These are phyloP conservation scores for Ceratina japonica DNA, from an alignment of 1,140 invertebrate species.

Conservation along the genomic window DNA sequence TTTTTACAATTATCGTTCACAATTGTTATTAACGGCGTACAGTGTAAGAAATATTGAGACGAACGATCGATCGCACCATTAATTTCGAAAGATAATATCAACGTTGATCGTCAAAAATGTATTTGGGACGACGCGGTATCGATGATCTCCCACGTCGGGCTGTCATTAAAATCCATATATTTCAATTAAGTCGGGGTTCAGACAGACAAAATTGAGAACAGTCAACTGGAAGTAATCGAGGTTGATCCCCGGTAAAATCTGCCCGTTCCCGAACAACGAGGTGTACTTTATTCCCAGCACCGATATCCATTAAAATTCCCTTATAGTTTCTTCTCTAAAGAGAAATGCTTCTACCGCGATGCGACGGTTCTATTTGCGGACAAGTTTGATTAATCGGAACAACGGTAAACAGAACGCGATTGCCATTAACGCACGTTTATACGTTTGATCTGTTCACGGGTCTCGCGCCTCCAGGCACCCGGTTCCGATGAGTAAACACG, in stretches of 20 bases:
- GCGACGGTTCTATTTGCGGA: conserved; percentile 33
- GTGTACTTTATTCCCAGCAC: neutral
- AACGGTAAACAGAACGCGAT: conserved; percentile 54
- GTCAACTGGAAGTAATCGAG: neutral
- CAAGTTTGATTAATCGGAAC: conserved; percentile 52
- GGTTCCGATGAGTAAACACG: conserved; percentile 45
- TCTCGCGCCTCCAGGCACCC: conserved; percentile 32
- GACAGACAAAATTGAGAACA: neutral
- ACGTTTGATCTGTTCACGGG: conserved; percentile 53
- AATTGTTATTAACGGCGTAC: too few species aligned
- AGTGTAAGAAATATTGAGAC: too few species aligned
- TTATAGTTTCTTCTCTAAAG: conserved; percentile 1
- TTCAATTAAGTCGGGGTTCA: neutral
- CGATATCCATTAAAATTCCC: neutral
- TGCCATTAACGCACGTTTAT: conserved; percentile 53
- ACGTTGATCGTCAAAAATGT: too few species aligned
- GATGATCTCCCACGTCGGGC: too few species aligned
- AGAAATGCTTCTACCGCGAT: neutral
- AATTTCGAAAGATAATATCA: too few species aligned
- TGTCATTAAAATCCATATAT: too few species aligned
- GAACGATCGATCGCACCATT: too few species aligned
- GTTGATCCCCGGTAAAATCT: neutral
- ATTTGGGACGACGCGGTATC: too few species aligned
- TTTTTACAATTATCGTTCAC: too few species aligned
- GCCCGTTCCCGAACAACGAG: too few species aligned